These are phyloP conservation scores for Plumapathes pennacea DNA, from an alignment of 92 coral and sea anemone species.

Conservation along the genomic window DNA sequence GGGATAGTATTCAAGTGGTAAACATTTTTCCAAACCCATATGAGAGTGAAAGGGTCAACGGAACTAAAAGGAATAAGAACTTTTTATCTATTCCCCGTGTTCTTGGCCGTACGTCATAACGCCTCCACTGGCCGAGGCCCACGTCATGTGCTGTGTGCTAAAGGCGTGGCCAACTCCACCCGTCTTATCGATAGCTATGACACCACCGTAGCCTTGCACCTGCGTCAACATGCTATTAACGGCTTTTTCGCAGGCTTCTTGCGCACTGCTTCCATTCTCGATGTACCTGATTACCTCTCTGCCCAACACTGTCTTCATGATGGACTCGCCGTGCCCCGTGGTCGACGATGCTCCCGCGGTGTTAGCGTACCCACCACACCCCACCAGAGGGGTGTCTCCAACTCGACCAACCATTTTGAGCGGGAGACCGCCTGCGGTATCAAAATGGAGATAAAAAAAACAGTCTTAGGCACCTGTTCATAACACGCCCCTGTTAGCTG, in stretches of 20 bases:
- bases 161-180: slow-evolving; percentile 35
- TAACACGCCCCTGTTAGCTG: too few relatives aligned
- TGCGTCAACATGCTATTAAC: slow-evolving; percentile 25
- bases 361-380: slow-evolving; percentile 66
- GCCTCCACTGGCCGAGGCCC: slow-evolving; percentile 9
- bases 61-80: too few relatives aligned
- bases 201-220: slow-evolving; percentile 27
- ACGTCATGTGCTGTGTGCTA: slow-evolving; percentile 14
- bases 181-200: slow-evolving; percentile 7
- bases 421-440: slow-evolving; percentile 58
- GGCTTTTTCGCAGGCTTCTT: slow-evolving; percentile 31
- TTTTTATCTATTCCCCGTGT: slow-evolving; percentile 6
- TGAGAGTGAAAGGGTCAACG: too few relatives aligned
- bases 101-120: slow-evolving; percentile 16
- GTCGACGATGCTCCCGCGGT: slow-evolving; percentile 39
- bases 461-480: too few relatives aligned
- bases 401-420: slow-evolving; percentile 52
- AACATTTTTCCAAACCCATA: too few relatives aligned
- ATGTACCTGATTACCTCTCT: slow-evolving; percentile 45
- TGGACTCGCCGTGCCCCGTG: slow-evolving; percentile 52
- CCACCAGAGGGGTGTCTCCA: slow-evolving; percentile 44
- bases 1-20: too few relatives aligned
- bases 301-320: slow-evolving; percentile 48
- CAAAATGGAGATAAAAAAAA: too few relatives aligned
- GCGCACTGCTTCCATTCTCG: slow-evolving; percentile 34